These are phyloP conservation scores for Trichonephila clavipes DNA, from an alignment of 1,140 invertebrate genomes.

Conservation along the genomic window DNA sequence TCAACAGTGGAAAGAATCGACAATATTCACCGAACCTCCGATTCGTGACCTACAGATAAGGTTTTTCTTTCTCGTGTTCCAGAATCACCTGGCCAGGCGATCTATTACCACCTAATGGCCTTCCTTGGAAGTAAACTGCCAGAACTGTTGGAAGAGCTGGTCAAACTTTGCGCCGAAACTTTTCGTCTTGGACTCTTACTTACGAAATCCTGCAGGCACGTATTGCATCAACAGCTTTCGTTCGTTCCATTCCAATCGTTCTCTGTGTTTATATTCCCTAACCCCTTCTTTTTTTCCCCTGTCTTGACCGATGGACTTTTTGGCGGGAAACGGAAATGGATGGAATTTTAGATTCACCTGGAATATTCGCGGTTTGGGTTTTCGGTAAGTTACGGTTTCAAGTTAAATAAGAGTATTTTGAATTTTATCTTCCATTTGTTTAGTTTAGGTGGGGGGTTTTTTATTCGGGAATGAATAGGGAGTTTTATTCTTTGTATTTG, in stretches of 20 bases:
- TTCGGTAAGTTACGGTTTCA: background rate
- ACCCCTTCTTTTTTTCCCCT: too few relatives aligned
- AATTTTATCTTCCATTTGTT: background rate
- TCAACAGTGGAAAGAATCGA: too few relatives aligned
- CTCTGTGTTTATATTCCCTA: background rate
- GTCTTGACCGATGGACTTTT: background rate
- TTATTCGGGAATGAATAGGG: too few relatives aligned
- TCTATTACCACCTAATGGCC: constrained; percentile 54
- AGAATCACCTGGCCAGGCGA: background rate
- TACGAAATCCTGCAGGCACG: constrained; percentile 39
- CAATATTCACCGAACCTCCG: background rate
- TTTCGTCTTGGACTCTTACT: constrained; percentile 33
- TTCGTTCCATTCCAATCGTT: constrained; percentile 38
- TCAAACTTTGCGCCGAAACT: constrained; percentile 39
- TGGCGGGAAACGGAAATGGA: constrained; percentile 3
- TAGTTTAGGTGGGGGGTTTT: too few relatives aligned
- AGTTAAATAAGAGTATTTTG: background rate
- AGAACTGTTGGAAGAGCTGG: constrained; percentile 25
- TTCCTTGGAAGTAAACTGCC: constrained; percentile 46
- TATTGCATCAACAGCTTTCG: constrained; percentile 42
- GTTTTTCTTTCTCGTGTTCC: background rate
- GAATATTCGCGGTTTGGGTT: background rate
- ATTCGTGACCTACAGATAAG: background rate
- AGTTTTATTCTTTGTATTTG: too few relatives aligned
- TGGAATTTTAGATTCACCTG: background rate